phyloP scores from a whole-genome alignment of 2,113 vertebrate species.

The Actenoides hombroni region DNA sequence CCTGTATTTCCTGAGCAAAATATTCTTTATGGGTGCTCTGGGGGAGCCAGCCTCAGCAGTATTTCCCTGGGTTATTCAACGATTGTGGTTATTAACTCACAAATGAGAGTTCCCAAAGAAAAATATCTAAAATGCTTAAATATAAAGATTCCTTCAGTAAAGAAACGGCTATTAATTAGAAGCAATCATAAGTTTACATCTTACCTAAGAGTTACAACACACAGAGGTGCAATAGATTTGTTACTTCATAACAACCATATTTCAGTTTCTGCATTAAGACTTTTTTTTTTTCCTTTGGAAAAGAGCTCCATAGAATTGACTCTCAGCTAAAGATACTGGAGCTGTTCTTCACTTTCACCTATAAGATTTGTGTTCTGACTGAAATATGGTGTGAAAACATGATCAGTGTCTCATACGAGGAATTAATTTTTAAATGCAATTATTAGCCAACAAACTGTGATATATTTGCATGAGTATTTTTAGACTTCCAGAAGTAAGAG shows the following conservation, averaged over 20 bases:
- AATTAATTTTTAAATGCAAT: not conserved
- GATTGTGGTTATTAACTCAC: not conserved
- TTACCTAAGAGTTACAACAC: not conserved
- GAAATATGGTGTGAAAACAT: not conserved
- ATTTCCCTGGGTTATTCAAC: not conserved
- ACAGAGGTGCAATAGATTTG: not conserved
- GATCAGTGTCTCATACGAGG: not conserved
- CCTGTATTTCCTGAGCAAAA: constrained; percentile 1
- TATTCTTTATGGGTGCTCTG: not conserved
- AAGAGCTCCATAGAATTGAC: not conserved
- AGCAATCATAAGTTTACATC: not conserved
- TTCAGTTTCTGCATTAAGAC: not conserved
- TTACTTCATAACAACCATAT: not conserved
- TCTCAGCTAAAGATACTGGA: not conserved
- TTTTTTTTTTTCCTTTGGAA: not conserved
- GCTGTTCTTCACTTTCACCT: not conserved
- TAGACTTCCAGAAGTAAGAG: not conserved
- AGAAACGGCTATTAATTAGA: not conserved
- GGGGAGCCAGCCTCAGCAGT: not conserved
- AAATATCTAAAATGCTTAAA: not conserved
- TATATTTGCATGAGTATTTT: not conserved
- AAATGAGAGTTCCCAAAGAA: not conserved
- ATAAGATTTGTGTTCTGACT: not conserved
- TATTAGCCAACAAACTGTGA: not conserved
- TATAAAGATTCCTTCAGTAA: not conserved